Evolutionary conservation across 1,140 invertebrate genomes (phyloP), one percentile per base, ranked within the genome.

Genomic region (Hycleus phaleratus): DNA sequence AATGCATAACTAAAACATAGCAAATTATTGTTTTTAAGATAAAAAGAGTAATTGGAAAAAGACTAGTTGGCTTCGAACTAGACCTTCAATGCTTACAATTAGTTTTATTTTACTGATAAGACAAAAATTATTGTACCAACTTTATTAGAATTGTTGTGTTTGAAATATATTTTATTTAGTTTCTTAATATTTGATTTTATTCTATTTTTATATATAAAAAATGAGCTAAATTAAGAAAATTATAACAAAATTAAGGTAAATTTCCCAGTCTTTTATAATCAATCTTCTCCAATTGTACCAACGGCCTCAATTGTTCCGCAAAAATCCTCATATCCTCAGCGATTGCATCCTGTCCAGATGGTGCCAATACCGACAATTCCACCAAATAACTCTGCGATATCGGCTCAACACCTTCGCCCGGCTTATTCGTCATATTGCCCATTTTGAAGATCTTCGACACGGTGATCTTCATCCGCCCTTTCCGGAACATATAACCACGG

Each of bases 391-490:
- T 97, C 62, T 90, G 86, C 3, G 92, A 92, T 61, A 97, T 85
- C 2, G 91, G 83, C 70, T 97, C 94, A 12, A 89, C 74, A 65
- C 79, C 79, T 50, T 88, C 86, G 25, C 80, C 76, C 9, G 82
- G 74, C 71, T 86, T 88, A 49, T 81, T 85, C 56, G 84, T 84
- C 74, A 80, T 79, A 40, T 74, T 74, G 43, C 75, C 77, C 78
- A 91, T 87, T 82, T 93, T 93, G 64, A 91, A 95, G 8, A 98
- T 86, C 75, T 97, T 97, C 1, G 91, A 92, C 0, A 97, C 93
- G 2, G 92, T 95, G 2, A 97, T 89, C 74, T 97, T 97, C 91
- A 98, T 95, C 69, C 94, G 79, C 1, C 95, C 95, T 78, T 97
- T 97, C 48, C 93, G 82, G 68, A 97, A 97, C 85, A 97, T 93